Percentiles rank a stretch among this genome's conserved stretches.
phyloP scores from a whole-genome alignment of 2,113 vertebrate species.

The Himantopus leucocephalus region DNA sequence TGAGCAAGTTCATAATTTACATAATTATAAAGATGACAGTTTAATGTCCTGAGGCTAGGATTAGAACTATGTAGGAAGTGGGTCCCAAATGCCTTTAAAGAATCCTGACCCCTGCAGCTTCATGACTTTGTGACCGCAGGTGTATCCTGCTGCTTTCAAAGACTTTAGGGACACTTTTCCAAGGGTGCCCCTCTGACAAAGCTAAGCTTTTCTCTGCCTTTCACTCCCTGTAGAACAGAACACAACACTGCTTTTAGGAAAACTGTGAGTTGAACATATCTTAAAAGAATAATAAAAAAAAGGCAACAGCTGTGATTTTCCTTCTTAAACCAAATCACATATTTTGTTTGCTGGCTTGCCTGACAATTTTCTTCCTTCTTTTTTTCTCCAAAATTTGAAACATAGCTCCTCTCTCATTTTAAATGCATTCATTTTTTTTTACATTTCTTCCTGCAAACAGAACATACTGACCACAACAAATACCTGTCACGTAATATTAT shows the following conservation, averaged over 20 bases:
- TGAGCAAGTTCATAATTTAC: not conserved
- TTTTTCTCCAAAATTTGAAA: not conserved
- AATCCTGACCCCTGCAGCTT: not conserved
- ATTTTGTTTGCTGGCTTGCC: not conserved
- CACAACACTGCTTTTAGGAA: not conserved
- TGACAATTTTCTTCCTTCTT: not conserved
- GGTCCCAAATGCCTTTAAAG: not conserved
- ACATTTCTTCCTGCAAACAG: not conserved
- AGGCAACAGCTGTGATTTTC: not conserved
- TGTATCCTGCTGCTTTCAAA: not conserved
- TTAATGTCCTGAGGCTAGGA: not conserved
- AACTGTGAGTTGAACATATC: not conserved
- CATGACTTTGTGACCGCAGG: not conserved
- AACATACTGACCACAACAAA: not conserved
- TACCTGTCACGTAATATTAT: not conserved
- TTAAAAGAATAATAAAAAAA: not conserved
- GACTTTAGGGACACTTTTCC: not conserved
- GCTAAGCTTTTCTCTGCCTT: not conserved
- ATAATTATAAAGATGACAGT: not conserved
- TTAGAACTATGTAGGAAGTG: not conserved
- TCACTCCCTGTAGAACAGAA: not conserved
- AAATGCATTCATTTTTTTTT: not conserved
- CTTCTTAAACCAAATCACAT: not conserved
- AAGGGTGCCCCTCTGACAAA: not conserved
- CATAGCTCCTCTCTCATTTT: not conserved